A percentile compares a stretch with the other conserved stretches of the same genome.
These are phyloP conservation scores for Lasaia peninsularis DNA, from an alignment of 1,140 invertebrate species.

Conservation along the genomic window DNA sequence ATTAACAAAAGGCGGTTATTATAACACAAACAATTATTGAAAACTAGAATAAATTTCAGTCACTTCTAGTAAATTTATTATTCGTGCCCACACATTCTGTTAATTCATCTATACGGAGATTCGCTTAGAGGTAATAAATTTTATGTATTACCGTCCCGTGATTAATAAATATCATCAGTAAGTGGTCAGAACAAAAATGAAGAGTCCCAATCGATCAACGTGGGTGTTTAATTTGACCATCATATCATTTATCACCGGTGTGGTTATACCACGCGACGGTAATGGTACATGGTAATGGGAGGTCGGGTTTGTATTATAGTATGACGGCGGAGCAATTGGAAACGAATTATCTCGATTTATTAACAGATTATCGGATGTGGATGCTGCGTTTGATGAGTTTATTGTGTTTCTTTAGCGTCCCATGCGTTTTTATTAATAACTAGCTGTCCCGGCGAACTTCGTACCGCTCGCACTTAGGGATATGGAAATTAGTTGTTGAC, in stretches of 20 bases:
- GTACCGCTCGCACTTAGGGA: too few species aligned
- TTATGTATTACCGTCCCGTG: slow-evolving; percentile 64
- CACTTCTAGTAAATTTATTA: slow-evolving; percentile 6
- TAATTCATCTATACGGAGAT: slow-evolving; percentile 68
- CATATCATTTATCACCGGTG: slow-evolving; percentile 59
- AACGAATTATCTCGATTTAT: slow-evolving; percentile 11
- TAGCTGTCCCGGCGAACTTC: too few species aligned
- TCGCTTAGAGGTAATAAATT: slow-evolving; percentile 74
- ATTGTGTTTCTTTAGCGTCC: background rate
- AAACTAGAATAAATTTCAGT: background rate
- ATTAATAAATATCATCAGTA: slow-evolving; percentile 54
- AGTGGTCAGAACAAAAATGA: slow-evolving; percentile 61
- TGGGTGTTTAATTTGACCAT: slow-evolving; percentile 69
- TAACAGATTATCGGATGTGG: background rate
- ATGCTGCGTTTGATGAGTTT: background rate
- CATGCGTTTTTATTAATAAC: too few species aligned
- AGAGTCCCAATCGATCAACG: slow-evolving; percentile 64
- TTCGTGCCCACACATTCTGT: slow-evolving; percentile 62
- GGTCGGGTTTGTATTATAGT: slow-evolving; percentile 11
- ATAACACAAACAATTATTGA: too few species aligned
- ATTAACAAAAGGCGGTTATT: too few species aligned
- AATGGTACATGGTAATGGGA: slow-evolving; percentile 44
- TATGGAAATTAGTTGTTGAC: too few species aligned
- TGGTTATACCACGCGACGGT: slow-evolving; percentile 41
- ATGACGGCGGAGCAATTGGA: slow-evolving; percentile 6